Base-by-base conservation (phyloP, 2,888 invertebrate genomes). In the Plebejus melissa region DNA sequence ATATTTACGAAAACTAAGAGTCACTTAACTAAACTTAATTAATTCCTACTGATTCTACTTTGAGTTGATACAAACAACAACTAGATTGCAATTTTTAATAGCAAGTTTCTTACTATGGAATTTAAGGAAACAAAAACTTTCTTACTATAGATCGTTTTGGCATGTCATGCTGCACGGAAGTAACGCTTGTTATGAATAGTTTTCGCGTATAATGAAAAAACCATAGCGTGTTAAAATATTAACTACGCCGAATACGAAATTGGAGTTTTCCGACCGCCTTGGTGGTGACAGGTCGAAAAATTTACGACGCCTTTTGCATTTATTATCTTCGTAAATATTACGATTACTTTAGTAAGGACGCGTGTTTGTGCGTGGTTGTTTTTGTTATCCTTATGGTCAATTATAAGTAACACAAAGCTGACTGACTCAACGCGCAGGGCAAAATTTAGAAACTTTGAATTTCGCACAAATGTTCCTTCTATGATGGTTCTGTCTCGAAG, bases 131-230 rank as follows among this genome's bases (percentile, higher is more conserved):
- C 4, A 65, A 65, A 36, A 65, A 36, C 65, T 13, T 36, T 72
- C 54, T 32, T 28, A 50, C 54, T 28, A 72, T 7, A 50, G 32
- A 50, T 54, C 9, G 54, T 50, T 46, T 72, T 54, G 32, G 32
- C 72, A 32, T 32, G 54, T 72, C 72, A 72, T 72, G 72, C 28
- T 72, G 72, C 16, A 50, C 28, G 72, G 32, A 72, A 72, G 72
- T 72, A 16, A 72, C 71, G 72, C 72, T 72, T 54, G 54, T 72
- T 72, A 54, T 72, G 54, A 72, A 72, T 72, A 72, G 72, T 72
- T 72, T 54, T 54, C 32, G 32, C 50, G 36, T 71, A 54, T 54
- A 72, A 72, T 72, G 54, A 72, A 72, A 22, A 50, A 72, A 72
- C 72, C 72, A 72, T 54, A 72, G 72, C 72, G 72, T 72, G 72